Evolutionary conservation across 2,888 invertebrate species (phyloP), one percentile per base, ranked within the genome.

Genomic region (Sisyra terminalis): DNA sequence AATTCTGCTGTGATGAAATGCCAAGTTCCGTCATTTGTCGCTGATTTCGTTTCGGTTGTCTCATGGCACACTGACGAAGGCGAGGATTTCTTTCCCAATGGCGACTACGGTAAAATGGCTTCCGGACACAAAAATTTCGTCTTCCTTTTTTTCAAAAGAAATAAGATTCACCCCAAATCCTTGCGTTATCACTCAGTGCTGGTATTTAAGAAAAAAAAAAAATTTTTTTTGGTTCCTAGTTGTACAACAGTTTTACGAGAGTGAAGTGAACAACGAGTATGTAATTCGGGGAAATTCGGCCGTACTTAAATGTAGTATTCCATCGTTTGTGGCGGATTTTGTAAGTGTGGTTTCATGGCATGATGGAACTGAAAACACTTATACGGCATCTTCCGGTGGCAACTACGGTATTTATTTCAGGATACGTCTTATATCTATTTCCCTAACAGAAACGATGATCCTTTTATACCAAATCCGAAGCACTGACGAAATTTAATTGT

Each of bases 311-410:
- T 89, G 88, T 66, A 83, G 83, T 53, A 87, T 89, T 54, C 89
- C 89, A 31, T 84, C 84, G 48, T 89, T 88, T 63, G 86, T 88
- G 47, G 81, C 86, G 40, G 90, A 92, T 68, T 92, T 89, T 65
- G 84, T 93, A 43, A 76, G 75, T 59, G 88, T 92, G 42, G 77
- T 81, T 57, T 78, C 82, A 50, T 89, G 89, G 89, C 61, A 43
- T 29, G 38, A 37, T 11, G 31, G 38, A 17, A 13, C 16, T 17
- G 73, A 71, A 50, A 70, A 73, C 53, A 73, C 75, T 63, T 80
- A 74, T 60, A 37, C 17, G 3, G 37, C 14, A 5, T 37, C 37
- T 17, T 37, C 37, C 9, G 37, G 17, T 16, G 18, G 17, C 18
- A 37, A 17, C 18, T 37, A 37, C 17, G 37, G 37, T 37, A 37